Conservation (phyloP, 2,797 vertebrate species). For the Melanotaenia maccullochi region DNA sequence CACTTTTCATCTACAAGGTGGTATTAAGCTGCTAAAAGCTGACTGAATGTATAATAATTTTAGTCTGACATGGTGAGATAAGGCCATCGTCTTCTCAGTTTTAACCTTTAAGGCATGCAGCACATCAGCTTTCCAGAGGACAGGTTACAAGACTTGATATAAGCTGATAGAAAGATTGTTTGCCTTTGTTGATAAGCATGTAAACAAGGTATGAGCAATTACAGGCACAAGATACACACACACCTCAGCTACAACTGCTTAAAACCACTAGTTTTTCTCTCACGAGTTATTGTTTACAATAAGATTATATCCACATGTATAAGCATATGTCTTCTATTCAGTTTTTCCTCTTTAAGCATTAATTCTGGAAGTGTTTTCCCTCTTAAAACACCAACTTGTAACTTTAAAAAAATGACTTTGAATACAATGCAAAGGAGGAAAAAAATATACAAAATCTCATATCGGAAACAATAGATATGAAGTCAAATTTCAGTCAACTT, state of each 20-base stretch:
- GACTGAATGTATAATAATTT: background rate
- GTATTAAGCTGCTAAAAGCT: background rate
- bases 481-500: background rate
- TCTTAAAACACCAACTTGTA: background rate
- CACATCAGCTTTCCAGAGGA: slow-evolving; percentile 19
- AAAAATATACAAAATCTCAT: background rate
- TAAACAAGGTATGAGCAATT: slow-evolving; percentile 33
- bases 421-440: background rate
- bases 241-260: slow-evolving; percentile 31
- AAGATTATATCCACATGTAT: background rate
- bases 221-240: background rate
- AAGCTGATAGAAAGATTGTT: background rate
- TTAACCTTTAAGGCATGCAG: background rate
- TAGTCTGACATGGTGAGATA: slow-evolving; percentile 35
- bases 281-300: slow-evolving; percentile 4
- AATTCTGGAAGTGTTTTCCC: background rate
- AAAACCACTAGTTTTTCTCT: slow-evolving; percentile 20
- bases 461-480: background rate
- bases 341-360: background rate
- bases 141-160: slow-evolving; percentile 7
- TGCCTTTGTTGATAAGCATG: slow-evolving; percentile 39
- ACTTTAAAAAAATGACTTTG: background rate
- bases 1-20: background rate
- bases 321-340: background rate
- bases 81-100: background rate